Percentiles rank a stretch among this genome's conserved stretches.
phyloP scores from a whole-genome alignment of 30 jellyfish, hydroid and myxozoan genomes.

The Pelagia noctiluca region DNA sequence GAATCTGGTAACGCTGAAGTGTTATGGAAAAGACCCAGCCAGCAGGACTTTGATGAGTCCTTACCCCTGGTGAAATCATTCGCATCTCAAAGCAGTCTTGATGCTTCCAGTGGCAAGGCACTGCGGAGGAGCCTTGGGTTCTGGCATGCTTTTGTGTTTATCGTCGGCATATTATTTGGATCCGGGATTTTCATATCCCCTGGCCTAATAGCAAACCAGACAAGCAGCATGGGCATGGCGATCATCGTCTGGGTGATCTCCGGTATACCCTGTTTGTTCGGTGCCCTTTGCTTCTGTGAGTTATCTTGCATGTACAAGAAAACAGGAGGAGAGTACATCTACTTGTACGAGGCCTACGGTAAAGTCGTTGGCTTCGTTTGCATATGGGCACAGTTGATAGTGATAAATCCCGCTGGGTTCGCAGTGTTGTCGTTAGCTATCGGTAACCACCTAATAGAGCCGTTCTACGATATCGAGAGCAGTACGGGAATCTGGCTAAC shows the following conservation, averaged over 20 bases:
- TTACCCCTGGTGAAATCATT: neutral
- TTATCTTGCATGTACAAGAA: too few species aligned
- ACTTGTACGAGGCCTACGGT: neutral
- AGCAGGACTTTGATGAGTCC: neutral
- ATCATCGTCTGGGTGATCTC: neutral
- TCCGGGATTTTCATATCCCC: too few species aligned
- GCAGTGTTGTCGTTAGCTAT: neutral
- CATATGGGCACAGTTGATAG: neutral
- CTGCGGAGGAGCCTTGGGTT: neutral
- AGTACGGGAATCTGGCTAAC: neutral
- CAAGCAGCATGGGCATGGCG: neutral
- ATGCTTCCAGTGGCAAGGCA: neutral
- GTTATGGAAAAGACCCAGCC: too few species aligned
- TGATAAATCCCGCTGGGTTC: neutral
- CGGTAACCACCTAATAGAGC: neutral
- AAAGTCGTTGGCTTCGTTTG: neutral
- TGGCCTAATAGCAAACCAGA: neutral
- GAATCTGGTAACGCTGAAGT: too few species aligned
- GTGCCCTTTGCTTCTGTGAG: too few species aligned
- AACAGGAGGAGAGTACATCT: too few species aligned
- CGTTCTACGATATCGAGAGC: neutral
- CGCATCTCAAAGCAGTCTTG: neutral
- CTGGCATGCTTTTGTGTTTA: neutral
- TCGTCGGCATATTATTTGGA: constrained; percentile 4
- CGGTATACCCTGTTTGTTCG: neutral